These are phyloP conservation scores for Tyrannus savana DNA, from an alignment of 2,113 vertebrate genomes.

Conservation along the genomic window DNA sequence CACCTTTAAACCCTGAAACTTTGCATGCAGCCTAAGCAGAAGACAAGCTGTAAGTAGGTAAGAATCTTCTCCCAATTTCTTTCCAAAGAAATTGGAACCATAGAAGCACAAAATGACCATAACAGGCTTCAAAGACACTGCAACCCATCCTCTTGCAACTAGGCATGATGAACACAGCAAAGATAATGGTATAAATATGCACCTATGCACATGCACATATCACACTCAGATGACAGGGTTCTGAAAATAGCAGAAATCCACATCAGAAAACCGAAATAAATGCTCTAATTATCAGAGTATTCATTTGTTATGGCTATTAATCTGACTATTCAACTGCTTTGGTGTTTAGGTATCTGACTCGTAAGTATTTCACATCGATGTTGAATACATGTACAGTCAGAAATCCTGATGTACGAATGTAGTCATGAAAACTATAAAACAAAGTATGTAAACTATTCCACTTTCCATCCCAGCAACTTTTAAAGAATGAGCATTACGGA, in stretches of 20 bases:
- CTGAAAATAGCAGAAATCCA: not conserved
- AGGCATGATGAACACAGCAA: not conserved
- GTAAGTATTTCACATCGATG: not conserved
- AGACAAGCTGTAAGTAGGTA: not conserved
- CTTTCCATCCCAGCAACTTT: not conserved
- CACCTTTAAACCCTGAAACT: not conserved
- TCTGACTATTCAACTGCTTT: not conserved
- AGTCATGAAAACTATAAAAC: not conserved
- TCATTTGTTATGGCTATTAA: not conserved
- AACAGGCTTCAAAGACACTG: not conserved
- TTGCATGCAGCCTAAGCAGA: not conserved
- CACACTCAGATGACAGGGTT: not conserved
- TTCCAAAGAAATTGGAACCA: not conserved
- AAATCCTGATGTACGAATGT: fast-evolving
- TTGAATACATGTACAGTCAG: not conserved
- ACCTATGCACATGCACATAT: not conserved
- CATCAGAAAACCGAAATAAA: not conserved
- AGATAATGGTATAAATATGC: not conserved
- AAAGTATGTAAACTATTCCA: not conserved
- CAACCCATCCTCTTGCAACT: not conserved
- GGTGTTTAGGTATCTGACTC: not conserved
- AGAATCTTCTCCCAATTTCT: not conserved
- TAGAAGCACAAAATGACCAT: not conserved
- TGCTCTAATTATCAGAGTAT: not conserved
- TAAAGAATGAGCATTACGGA: not conserved